Percentiles rank a stretch among this genome's conserved stretches.
Evolutionary conservation across 2,113 vertebrate genomes (phyloP).

Genomic region (Pachyramphus minor): DNA sequence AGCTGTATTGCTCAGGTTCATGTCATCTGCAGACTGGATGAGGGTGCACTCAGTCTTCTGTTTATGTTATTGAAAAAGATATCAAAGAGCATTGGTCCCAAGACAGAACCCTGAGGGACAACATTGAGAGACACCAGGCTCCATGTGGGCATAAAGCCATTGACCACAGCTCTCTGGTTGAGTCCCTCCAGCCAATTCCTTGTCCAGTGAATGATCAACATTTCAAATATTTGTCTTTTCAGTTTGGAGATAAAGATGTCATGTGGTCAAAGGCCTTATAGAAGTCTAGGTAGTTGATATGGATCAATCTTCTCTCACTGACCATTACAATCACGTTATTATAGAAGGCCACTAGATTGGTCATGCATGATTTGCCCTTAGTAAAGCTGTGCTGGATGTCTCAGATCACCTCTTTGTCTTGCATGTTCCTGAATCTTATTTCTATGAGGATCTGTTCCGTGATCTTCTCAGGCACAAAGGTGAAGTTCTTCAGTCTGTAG

Average conservation of each 20-base stretch:
- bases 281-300: background rate
- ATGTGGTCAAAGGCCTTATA: background rate
- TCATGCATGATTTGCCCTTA: background rate
- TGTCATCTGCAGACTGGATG: background rate
- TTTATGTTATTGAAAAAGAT: background rate
- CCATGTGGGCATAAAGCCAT: background rate
- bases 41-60: background rate
- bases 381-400: background rate
- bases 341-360: background rate
- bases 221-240: background rate
- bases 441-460: background rate
- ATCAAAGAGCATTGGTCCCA: background rate
- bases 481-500: background rate
- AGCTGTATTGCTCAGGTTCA: background rate
- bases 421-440: background rate
- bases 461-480: background rate
- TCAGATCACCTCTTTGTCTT: background rate
- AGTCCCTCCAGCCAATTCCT: background rate
- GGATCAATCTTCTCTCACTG: background rate
- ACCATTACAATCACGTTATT: background rate
- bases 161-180: background rate
- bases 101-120: background rate
- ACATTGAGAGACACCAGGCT: background rate
- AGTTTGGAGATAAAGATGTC: background rate
- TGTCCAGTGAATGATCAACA: background rate